Evolutionary conservation across 2,113 vertebrate species (phyloP).

Genomic region (Lathamus discolor): DNA sequence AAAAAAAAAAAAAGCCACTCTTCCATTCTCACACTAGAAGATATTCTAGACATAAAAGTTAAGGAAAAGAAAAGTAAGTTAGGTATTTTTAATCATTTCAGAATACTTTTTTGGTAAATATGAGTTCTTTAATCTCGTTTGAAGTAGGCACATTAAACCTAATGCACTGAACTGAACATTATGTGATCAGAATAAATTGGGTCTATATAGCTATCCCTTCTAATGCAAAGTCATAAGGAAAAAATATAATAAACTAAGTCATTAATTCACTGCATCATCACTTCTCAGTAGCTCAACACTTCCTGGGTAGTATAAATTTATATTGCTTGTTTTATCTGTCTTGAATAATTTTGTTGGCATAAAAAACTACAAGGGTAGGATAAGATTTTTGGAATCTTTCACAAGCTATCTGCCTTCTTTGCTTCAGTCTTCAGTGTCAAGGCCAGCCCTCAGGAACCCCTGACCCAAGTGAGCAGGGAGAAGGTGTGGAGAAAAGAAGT

Average conservation of each 20-base stretch:
- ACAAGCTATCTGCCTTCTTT: neutral
- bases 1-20: neutral
- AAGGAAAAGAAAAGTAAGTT: neutral
- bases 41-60: neutral
- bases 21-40: neutral
- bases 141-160: constrained; percentile 10
- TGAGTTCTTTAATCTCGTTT: neutral
- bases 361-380: neutral
- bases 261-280: constrained; percentile 11
- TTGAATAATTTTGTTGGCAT: neutral
- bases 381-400: neutral
- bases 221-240: neutral
- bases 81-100: neutral
- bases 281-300: neutral
- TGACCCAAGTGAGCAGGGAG: neutral
- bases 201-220: neutral
- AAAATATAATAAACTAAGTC: constrained; percentile 9
- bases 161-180: constrained; percentile 4
- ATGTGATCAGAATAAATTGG: constrained; percentile 9
- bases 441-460: neutral
- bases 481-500: neutral
- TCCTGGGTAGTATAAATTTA: neutral
- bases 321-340: neutral
- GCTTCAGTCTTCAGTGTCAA: neutral
- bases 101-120: neutral